Evolutionary conservation across 2,797 vertebrate genomes (phyloP).

Genomic region (Darevskia mixta): DNA sequence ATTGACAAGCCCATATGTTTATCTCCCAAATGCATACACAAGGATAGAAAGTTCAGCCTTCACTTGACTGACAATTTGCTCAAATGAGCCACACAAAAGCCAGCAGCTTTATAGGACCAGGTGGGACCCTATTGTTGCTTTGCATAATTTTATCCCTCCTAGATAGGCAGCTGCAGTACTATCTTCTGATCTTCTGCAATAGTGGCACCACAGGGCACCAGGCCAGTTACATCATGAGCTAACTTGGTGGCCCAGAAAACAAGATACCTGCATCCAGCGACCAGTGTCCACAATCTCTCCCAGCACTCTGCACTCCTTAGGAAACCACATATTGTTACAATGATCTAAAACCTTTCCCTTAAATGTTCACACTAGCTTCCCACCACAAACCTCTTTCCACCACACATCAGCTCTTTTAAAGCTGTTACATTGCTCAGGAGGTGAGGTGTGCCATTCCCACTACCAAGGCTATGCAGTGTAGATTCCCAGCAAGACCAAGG

Average conservation of each 20-base stretch:
- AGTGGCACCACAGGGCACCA: neutral
- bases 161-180: neutral
- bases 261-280: neutral
- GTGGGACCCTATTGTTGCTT: neutral
- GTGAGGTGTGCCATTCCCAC: neutral
- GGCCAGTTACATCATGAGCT: too few relatives aligned
- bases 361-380: neutral
- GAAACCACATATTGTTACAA: neutral
- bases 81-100: neutral
- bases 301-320: neutral
- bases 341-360: neutral
- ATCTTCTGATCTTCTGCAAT: neutral
- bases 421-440: too few relatives aligned
- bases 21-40: neutral
- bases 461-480: neutral
- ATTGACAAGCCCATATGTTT: neutral
- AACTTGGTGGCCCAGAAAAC: neutral
- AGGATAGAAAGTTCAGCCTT: neutral
- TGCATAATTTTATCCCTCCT: neutral
- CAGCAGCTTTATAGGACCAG: neutral
- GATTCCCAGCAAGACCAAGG: neutral
- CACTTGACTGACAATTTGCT: neutral
- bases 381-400: neutral
- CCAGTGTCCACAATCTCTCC: neutral
- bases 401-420: neutral